Evolutionary conservation across 2,113 vertebrate genomes (phyloP), one percentile per base, ranked within the genome.

Genomic region (Thinocorus orbignyianus): DNA sequence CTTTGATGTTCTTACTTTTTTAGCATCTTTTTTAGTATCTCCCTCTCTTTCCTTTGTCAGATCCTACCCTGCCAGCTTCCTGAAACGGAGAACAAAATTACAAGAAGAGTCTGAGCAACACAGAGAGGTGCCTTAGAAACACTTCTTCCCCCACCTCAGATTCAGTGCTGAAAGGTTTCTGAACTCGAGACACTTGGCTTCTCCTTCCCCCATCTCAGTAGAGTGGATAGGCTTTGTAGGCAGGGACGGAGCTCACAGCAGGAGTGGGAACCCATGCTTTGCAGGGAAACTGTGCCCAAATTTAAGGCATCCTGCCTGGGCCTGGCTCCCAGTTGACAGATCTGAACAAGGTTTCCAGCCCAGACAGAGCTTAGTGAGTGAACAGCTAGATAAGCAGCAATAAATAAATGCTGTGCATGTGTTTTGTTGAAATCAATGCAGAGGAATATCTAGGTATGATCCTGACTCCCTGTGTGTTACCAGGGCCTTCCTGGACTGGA

Each of bases 241-340:
- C 57, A 35, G 46, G 16, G 13, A n/a, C 2, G 0, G 20, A 39
- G 60, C 19, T 73, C 3, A 3, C 24, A 28, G 69, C 51, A 90
- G 55, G 17, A 78, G 31, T 0, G 0, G 23, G 14, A 52, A 42
- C 30, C 8, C 5, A 2, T 74, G 74, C 17, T 52, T 42, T 61
- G 8, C 8, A 48, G 37, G n/a, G 44, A 61, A 70, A 48, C 0
- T 0, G 15, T 39, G 31, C 30, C 30, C n/a, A 57, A 17, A 24
- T 66, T 70, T 30, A 42, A 57, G 37, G 17, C 28, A 14, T 44
- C 37, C 13, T 48, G 28, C 20, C 17, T 66, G 30, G 13, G 9
- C 14, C 23, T 57, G 23, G 23, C 60, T 93, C 28, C n/a, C 66
- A 44, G 13, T 6, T 90, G 37, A 48, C 37, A 84, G n/a, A 22